Evolutionary conservation across 2,113 vertebrate genomes (phyloP), one percentile per base, ranked within the genome.

Genomic region (Protobothrops flavoviridis): DNA sequence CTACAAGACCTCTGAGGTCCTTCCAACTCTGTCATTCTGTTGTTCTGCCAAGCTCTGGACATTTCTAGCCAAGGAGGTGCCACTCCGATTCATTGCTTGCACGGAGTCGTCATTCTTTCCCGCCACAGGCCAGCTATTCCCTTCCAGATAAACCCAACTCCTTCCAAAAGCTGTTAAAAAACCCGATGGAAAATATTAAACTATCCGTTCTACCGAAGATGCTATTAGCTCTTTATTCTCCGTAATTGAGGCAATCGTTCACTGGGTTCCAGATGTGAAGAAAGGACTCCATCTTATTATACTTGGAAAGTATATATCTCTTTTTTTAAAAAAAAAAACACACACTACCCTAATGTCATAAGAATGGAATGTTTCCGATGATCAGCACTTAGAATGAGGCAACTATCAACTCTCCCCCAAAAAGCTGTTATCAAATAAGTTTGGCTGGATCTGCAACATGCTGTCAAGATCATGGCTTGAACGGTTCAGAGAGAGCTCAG

Each of bases 361-460:
- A 87, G 92, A 94, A 93, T 92, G 91, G 92, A 91, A 94, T 94
- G 91, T 90, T 93, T 92, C 81, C 55, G 88, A 93, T 90, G 81
- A 87, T 90, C 88, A 92, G 59, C 23, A 45, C n/a, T 89, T 39
- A 90, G 39, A 43, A n/a, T 81, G 50, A 90, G 87, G n/a, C 74
- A 90, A 90, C 90, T 33, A 55, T 59, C 26, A 29, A 29, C 39
- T 26, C 39, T 4, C 59, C 20, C 52, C 9, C 48, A 39, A 90
- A 86, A 64, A 69, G 74, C 93, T 86, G 74, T 69, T 94, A 92
- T 94, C 93, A 92, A 39, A 69, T 48, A 48, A 29, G 56, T 64
- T 92, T 94, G 74, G 48, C 74, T 92, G 53, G 53, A 43, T 48
- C 17, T 92, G 74, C 12, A 90, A 90, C 87, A 85, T 26, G 86